A percentile compares a stretch with the other conserved stretches of the same genome.
Conservation (phyloP, 2,888 invertebrate genomes). For the Clistopyga incitator region DNA sequence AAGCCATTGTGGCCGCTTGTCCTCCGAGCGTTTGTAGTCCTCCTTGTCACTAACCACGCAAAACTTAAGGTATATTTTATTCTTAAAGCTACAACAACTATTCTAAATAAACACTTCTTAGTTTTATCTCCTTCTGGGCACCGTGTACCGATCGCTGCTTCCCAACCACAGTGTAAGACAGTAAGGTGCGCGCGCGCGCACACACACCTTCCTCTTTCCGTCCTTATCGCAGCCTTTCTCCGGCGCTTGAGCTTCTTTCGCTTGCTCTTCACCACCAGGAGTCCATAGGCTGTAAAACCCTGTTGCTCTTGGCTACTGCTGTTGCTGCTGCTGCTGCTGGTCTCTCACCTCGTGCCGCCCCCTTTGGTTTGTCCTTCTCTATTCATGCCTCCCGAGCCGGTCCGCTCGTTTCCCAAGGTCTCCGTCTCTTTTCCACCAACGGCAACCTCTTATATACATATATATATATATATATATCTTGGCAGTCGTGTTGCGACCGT, state of each 20-base stretch:
- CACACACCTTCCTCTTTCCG: constrained; percentile 47
- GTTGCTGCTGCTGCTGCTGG: constrained; percentile 32
- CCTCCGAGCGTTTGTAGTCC: constrained; percentile 65
- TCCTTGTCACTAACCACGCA: constrained; percentile 21
- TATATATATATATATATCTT: constrained; percentile 9
- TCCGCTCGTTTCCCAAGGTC: constrained; percentile 55
- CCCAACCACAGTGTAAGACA: constrained; percentile 26
- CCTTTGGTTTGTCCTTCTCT: constrained; percentile 55
- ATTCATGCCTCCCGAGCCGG: constrained; percentile 45
- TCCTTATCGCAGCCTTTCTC: constrained; percentile 52
- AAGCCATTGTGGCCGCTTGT: constrained; percentile 80
- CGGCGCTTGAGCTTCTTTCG: constrained; percentile 31
- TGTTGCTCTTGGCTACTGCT: constrained; percentile 32
- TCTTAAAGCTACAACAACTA: not conserved
- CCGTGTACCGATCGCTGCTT: constrained; percentile 31
- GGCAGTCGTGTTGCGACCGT: constrained; percentile 52
- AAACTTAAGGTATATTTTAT: not conserved
- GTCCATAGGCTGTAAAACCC: constrained; percentile 11
- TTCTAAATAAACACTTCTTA: not conserved
- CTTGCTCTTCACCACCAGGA: constrained; percentile 45
- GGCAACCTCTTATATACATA: constrained; percentile 26
- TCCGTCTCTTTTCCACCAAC: constrained; percentile 59
- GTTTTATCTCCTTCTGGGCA: not conserved
- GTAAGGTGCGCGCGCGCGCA: not conserved
- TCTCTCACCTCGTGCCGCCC: constrained; percentile 65